A percentile compares a stretch with the other conserved stretches of the same genome.
Evolutionary conservation across 2,113 vertebrate genomes (phyloP).

Genomic region (Plotosus lineatus): DNA sequence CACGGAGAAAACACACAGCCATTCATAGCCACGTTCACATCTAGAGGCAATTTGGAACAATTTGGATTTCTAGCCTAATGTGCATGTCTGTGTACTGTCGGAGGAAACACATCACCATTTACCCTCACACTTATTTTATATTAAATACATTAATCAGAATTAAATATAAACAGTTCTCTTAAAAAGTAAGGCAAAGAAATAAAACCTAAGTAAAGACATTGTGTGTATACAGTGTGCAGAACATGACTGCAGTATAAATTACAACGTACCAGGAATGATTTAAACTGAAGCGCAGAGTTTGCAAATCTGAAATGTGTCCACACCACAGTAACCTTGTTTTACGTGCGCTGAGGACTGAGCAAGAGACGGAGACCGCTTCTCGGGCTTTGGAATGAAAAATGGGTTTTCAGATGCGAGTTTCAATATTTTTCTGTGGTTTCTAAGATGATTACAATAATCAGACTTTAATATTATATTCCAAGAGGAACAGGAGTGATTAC

Average conservation of each 20-base stretch:
- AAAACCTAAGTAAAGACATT: background rate
- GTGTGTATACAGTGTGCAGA: background rate
- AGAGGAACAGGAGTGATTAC: too few species aligned
- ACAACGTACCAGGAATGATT: background rate
- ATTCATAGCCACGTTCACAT: too few species aligned
- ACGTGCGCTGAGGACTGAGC: background rate
- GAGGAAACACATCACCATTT: too few species aligned
- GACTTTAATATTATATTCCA: background rate
- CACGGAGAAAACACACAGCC: too few species aligned
- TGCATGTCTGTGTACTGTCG: too few species aligned
- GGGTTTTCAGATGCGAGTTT: background rate
- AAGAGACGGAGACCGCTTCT: background rate
- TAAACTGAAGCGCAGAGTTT: background rate
- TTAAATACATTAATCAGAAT: background rate
- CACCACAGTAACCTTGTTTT: background rate
- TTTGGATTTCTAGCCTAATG: too few species aligned
- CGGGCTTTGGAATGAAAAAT: background rate
- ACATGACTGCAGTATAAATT: too few species aligned
- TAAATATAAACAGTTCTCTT: background rate
- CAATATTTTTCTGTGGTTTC: background rate
- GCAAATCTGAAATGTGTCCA: background rate
- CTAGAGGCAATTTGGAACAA: too few species aligned
- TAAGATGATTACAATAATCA: background rate
- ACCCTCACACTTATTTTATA: background rate
- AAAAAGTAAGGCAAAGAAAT: background rate